Base-by-base conservation (phyloP, 2,797 vertebrate genomes). In the Salmo trutta region DNA sequence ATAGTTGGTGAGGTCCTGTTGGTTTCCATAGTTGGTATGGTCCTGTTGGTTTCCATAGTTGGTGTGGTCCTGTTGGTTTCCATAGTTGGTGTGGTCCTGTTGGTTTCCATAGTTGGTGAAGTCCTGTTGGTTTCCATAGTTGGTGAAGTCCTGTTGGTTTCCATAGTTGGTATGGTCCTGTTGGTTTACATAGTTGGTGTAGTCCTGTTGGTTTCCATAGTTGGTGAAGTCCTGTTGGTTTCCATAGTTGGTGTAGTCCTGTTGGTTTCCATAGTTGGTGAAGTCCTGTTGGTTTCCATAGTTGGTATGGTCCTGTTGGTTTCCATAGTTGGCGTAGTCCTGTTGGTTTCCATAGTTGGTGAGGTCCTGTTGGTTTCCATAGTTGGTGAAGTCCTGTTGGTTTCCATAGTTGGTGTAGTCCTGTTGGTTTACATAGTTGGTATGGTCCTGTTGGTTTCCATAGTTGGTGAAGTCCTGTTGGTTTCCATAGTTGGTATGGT, bases 111-210 rank as follows among this genome's bases (percentile, higher is more conserved):
- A 79, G 85, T 89, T 88, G 86, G 77, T 36, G 33, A 0, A 6
- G 33, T 33, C 1, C 33, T 33, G 33, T 33, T 5, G 5, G 33
- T 5, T 33, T 15, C 14, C 31, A 33, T 33, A 33, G 33, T 33
- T 33, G 33, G 41, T 47, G 2, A 0, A 0, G 41, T 47, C 56
- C 56, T 59, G 6, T 59, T 7, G 0, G 17, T 72, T 72, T 19
- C 24, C 24, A 10, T 5, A 27, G 51, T 72, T 53, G 51, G 51
- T 16, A 16, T 3, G 7, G 12, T 54, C 3, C 16, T 54, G 33
- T 33, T 5, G 33, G 5, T 91, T 90, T 89, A 84, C 82, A 83
- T 10, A 79, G 85, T 89, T 88, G 86, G 77, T 36, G 83, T 73
- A 1, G 19, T n/a, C 19, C 19, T 56, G 54, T 56, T 56, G 54